A percentile compares a stretch with the other conserved stretches of the same genome.
These are phyloP conservation scores for Equus przewalskii DNA, from an alignment of 2,113 vertebrate species.

Conservation along the genomic window DNA sequence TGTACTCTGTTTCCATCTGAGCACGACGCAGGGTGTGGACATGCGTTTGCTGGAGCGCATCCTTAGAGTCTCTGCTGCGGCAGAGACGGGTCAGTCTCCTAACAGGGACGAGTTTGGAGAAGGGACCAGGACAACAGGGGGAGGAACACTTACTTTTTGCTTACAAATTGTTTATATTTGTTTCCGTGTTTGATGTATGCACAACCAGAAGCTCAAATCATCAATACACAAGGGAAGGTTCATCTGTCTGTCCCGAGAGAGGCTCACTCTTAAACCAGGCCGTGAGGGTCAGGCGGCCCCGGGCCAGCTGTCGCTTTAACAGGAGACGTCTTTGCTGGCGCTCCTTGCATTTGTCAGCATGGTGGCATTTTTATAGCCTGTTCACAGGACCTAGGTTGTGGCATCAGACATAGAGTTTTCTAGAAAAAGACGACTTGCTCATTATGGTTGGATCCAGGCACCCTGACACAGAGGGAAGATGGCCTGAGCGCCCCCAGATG, in stretches of 20 bases:
- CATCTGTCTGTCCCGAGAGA: neutral
- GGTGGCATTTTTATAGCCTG: slow-evolving; percentile 1
- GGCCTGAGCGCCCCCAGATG: neutral
- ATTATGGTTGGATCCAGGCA: too few species aligned
- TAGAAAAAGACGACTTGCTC: neutral
- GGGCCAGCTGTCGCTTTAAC: neutral
- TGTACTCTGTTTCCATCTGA: rapidly evolving
- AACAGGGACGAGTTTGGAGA: rapidly evolving
- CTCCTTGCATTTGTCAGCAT: slow-evolving; percentile 17
- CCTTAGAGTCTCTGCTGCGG: neutral
- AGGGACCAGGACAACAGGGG: neutral
- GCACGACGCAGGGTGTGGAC: rapidly evolving
- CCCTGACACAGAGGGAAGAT: too few species aligned
- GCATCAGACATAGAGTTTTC: neutral
- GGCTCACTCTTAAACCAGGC: neutral
- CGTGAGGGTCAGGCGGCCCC: neutral
- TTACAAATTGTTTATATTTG: neutral
- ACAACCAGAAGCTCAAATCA: too few species aligned
- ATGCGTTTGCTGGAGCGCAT: rapidly evolving
- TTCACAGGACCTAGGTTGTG: neutral
- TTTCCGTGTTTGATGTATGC: neutral
- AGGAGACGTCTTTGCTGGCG: neutral
- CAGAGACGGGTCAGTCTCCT: too few species aligned
- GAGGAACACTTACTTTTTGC: neutral
- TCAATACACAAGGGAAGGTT: neutral